Evolutionary conservation across 2,888 invertebrate species (phyloP), one percentile per base, ranked within the genome.

Genomic region (Pyrrhopygopsis socrates): DNA sequence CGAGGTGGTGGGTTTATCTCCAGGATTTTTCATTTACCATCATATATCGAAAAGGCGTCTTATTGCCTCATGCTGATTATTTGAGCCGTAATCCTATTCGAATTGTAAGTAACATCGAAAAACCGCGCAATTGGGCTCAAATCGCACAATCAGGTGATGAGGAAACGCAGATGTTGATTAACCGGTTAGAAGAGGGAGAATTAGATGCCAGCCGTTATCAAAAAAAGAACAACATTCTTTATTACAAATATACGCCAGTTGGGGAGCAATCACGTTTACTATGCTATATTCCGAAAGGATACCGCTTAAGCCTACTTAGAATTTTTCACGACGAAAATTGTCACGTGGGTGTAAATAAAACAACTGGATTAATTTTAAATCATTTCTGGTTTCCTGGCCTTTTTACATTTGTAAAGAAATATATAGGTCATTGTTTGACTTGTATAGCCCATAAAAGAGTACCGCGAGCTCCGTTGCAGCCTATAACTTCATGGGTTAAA

Each of bases 1-100:
- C 93, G 0, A 76, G 95, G 0, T 95, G 95, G 95, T 95, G 95
- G 95, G 58, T 92, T 0, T 93, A 93, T 41, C 22, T 95, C 13
- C 94, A 95, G 60, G 91, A 93, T 24, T 93, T 84, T 34, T 30
- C 77, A 6, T 92, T 92, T 58, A 34, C 38, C 0, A 76, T 93
- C 2, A 91, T 89, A 50, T 93, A 91, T 58, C 54, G 91, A 1
- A 90, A 89, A n/a, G 92, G 92, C 0, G 24, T 45, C 11, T 54
- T 84, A 13, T 92, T 95, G 92, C 54, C 67, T 27, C 94, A 95
- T 73, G 88, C 93, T 1, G 95, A 95, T 82, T 93, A 91, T 0
- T 68, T 95, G 20, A 95, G 95, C 45, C 74, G 94, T 18, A 89
- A 92, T 45, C 90, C 82, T 3, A 22, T 45, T 1, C 24, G 90